Evolutionary conservation across 1,140 invertebrate species (phyloP).

Genomic region (Parapsyche elsis): DNA sequence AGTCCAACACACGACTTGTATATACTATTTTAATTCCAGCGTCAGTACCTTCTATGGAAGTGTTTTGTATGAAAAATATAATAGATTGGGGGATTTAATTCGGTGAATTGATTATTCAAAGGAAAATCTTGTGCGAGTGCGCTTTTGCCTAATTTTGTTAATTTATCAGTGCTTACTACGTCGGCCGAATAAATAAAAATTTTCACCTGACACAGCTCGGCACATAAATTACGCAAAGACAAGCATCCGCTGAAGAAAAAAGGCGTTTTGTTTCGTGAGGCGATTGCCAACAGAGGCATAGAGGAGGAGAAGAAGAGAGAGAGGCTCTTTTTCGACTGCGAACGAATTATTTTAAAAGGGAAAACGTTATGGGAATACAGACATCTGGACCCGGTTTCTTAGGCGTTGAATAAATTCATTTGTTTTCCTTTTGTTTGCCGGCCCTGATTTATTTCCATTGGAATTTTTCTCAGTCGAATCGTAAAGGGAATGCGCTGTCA

Average conservation of each 20-base stretch:
- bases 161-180: too few species aligned
- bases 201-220: slow-evolving; percentile 21
- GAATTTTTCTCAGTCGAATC: slow-evolving; percentile 37
- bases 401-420: slow-evolving; percentile 43
- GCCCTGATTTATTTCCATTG: slow-evolving; percentile 37
- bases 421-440: slow-evolving; percentile 42
- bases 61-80: too few species aligned
- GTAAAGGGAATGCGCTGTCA: slow-evolving; percentile 36
- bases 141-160: too few species aligned
- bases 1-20: too few species aligned
- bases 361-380: slow-evolving; percentile 34
- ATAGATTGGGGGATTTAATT: too few species aligned
- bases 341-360: slow-evolving; percentile 39
- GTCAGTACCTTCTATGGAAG: too few species aligned
- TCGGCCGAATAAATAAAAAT: not conserved
- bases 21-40: too few species aligned
- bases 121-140: too few species aligned
- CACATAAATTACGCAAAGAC: slow-evolving; percentile 28
- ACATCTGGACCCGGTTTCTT: slow-evolving; percentile 32
- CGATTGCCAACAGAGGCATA: too few species aligned
- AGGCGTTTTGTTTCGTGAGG: slow-evolving; percentile 24
- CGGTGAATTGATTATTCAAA: too few species aligned
- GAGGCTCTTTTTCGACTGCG: slow-evolving; percentile 11
- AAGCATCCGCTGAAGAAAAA: not conserved
- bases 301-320: not conserved